These are phyloP conservation scores for Tetramorium bicarinatum DNA, from an alignment of 2,888 invertebrate genomes.

Conservation along the genomic window DNA sequence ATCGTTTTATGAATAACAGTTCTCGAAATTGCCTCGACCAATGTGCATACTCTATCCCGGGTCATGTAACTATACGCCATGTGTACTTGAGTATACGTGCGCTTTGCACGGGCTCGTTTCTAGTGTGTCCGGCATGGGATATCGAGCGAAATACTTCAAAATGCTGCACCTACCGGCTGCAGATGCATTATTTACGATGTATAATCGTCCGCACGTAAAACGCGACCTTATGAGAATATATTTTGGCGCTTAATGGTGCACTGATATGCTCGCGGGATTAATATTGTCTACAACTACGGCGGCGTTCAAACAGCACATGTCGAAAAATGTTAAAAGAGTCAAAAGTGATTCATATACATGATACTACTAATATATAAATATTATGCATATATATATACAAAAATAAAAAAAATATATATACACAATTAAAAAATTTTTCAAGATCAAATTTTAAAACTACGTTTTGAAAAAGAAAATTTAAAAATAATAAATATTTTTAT, in stretches of 20 bases:
- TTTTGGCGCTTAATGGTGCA: constrained; percentile 33
- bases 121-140: constrained; percentile 52
- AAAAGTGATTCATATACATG: background rate
- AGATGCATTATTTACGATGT: constrained; percentile 41
- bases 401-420: background rate
- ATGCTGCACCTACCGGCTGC: constrained; percentile 46
- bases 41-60: constrained; percentile 59
- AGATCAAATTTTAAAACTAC: background rate
- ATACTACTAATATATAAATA: constrained; percentile 3
- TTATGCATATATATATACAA: background rate
- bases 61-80: constrained; percentile 52
- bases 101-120: constrained; percentile 48
- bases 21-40: constrained; percentile 76
- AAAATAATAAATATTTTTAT: background rate
- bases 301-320: background rate
- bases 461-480: background rate
- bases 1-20: constrained; percentile 79
- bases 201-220: constrained; percentile 49
- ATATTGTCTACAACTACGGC: background rate
- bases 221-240: constrained; percentile 44
- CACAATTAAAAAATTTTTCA: background rate
- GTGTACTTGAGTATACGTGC: constrained; percentile 61
- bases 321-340: background rate
- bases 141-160: constrained; percentile 68
- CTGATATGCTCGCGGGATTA: constrained; percentile 19